Conservation (phyloP, 2,113 vertebrate genomes). For the Thinocorus orbignyianus region DNA sequence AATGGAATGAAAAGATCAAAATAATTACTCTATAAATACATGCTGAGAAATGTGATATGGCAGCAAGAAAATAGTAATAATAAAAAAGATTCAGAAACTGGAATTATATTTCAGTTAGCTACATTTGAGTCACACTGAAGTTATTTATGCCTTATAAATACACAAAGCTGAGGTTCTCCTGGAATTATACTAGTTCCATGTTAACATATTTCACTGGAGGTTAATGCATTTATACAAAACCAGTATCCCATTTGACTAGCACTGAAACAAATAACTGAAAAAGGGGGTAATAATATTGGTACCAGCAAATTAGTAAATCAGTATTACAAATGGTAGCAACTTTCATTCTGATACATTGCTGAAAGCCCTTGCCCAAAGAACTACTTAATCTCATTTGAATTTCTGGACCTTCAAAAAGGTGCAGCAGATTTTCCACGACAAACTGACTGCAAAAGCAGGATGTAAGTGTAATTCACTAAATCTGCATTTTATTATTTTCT, state of each 20-base stretch:
- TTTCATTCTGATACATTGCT: neutral
- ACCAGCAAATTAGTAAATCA: neutral
- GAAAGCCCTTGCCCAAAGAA: neutral
- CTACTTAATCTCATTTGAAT: neutral
- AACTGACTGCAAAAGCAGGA: neutral
- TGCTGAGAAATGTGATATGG: neutral
- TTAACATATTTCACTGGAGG: neutral
- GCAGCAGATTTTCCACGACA: neutral
- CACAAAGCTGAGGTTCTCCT: neutral
- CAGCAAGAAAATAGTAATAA: neutral
- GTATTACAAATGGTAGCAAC: neutral
- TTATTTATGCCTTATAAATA: neutral
- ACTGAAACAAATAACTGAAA: neutral
- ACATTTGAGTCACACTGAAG: neutral
- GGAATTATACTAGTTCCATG: neutral
- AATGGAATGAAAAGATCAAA: neutral
- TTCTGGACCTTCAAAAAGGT: neutral
- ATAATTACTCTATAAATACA: neutral
- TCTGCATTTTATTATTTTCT: neutral
- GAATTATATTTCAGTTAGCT: neutral
- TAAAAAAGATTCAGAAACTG: neutral
- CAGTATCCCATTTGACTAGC: neutral
- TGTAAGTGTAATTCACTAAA: neutral
- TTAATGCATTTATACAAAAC: neutral
- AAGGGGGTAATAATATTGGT: neutral